A percentile compares a stretch with the other conserved stretches of the same genome.
phyloP scores from a whole-genome alignment of 2,113 vertebrate genomes.

The Heptranchias perlo region DNA sequence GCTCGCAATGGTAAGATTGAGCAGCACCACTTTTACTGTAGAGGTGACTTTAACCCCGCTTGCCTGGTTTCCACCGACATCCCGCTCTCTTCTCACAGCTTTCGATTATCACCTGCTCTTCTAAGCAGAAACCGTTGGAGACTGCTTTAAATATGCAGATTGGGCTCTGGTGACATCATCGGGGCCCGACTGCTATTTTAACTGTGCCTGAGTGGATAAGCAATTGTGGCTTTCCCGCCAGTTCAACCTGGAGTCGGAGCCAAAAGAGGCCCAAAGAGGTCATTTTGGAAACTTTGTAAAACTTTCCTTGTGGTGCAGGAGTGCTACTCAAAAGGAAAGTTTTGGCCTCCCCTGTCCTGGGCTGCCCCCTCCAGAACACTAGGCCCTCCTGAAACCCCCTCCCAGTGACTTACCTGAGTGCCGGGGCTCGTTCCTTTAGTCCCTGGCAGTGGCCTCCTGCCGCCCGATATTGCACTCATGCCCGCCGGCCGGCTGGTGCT shows the following conservation, averaged over 20 bases:
- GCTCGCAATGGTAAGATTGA: background rate
- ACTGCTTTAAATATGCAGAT: background rate
- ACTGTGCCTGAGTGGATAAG: background rate
- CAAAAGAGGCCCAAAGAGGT: background rate
- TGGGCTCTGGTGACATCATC: background rate
- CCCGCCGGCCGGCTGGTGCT: background rate
- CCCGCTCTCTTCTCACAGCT: no score
- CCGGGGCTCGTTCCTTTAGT: background rate
- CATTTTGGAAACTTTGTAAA: background rate
- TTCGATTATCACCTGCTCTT: no score
- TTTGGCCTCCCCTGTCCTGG: background rate
- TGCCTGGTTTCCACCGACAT: no score
- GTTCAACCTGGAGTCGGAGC: background rate
- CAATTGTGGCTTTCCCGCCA: background rate
- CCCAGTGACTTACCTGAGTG: background rate
- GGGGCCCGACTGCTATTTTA: background rate
- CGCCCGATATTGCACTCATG: background rate
- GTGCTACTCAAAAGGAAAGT: background rate
- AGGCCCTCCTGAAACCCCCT: background rate
- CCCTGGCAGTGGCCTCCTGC: background rate
- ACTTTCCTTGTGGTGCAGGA: background rate
- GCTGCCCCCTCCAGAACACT: background rate
- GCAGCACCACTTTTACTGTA: background rate
- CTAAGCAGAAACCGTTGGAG: background rate
- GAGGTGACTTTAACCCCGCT: background rate